Evolutionary conservation across 2,888 invertebrate genomes (phyloP), one percentile per base, ranked within the genome.

Genomic region (Eupithecia tripunctaria): DNA sequence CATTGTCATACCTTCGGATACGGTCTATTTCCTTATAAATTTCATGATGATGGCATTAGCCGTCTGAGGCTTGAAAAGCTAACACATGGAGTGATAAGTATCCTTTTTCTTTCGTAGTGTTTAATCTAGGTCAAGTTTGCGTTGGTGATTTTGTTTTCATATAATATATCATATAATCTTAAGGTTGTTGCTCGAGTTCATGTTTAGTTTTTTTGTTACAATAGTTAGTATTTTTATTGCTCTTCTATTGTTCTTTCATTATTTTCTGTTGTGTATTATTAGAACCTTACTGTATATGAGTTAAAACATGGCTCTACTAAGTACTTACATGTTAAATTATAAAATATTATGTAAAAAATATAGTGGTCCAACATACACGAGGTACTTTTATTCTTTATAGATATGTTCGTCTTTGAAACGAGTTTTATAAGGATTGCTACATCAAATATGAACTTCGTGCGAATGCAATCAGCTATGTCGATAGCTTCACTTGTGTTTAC

Each of bases 401-500:
- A 56, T 43, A 59, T 51, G 65, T n/a, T n/a, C n/a, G n/a, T 43
- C 2, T 25, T 25, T 36, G 15, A 25, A 29, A 65, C 3, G 14
- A 41, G 38, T 68, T 25, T 29, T 25, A 41, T 21, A 67, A 25
- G 38, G 15, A 63, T 56, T 41, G 38, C 29, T 56, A 43, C 36
- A 59, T 69, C 59, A 70, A 68, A 71, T 66, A 68, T 73, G 76
- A 65, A 76, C 65, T 65, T 74, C 70, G 75, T 14, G 41, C 67
- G 68, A 67, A 29, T 72, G 56, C 65, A 74, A 65, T 63, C 66
- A 62, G 47, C 67, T 76, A 68, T 62, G 68, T 21, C 10, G 73
- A 73, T 74, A 76, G 25, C 71, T 74, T 72, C 65, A 69, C 68
- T 29, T 64, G 27, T 72, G 36, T 71, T 70, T 74, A 63, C 64